These are phyloP conservation scores for Phylloscopus collybita DNA, from an alignment of 2,797 vertebrate genomes.

Conservation along the genomic window DNA sequence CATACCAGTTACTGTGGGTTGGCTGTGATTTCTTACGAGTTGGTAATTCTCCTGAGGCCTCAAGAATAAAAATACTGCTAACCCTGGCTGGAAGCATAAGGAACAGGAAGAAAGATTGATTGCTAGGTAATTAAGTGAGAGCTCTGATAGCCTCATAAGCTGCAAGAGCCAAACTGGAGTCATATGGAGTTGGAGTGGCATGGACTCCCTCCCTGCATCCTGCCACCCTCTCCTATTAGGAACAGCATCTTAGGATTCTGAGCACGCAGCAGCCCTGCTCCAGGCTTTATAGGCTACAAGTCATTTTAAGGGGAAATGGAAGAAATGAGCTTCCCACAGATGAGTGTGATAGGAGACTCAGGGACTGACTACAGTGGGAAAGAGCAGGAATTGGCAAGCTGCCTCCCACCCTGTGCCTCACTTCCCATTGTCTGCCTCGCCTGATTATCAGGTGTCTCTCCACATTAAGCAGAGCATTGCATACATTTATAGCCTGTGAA, in stretches of 20 bases:
- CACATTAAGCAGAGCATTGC: background rate
- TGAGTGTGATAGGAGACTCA: background rate
- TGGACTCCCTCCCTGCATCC: background rate
- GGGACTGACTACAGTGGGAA: background rate
- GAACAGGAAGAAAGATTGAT: constrained; percentile 53
- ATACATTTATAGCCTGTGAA: background rate
- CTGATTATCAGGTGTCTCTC: constrained; percentile 1
- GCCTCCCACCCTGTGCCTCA: background rate
- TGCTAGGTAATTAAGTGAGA: constrained; percentile 40
- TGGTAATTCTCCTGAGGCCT: background rate
- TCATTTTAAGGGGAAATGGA: constrained; percentile 40
- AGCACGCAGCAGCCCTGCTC: constrained; percentile 35
- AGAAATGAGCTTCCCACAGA: constrained; percentile 35
- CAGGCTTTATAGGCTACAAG: constrained; percentile 44
- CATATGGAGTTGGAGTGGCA: background rate
- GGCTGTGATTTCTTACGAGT: background rate
- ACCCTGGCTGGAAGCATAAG: background rate
- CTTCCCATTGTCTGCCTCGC: background rate
- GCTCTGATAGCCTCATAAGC: constrained; percentile 30
- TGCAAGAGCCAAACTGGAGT: background rate
- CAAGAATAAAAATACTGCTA: constrained; percentile 27
- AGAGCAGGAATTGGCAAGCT: background rate
- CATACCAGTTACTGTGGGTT: background rate
- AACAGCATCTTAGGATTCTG: constrained; percentile 30
- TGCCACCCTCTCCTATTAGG: background rate